A percentile compares a stretch with the other conserved stretches of the same genome.
Evolutionary conservation across 2,888 invertebrate species (phyloP).

Genomic region (Disparrhopalites patrizii): DNA sequence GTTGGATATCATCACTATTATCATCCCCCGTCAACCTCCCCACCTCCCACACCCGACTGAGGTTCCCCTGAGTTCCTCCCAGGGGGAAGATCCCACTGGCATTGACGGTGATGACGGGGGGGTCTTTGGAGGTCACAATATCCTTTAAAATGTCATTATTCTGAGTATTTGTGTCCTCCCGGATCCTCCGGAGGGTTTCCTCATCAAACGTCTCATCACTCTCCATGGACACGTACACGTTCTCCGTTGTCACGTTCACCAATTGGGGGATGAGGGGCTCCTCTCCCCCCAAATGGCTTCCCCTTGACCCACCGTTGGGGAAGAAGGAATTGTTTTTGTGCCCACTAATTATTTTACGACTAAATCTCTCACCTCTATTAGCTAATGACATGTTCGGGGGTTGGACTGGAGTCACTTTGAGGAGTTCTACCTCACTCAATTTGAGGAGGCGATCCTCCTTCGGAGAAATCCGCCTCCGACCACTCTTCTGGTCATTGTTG

Average conservation of each 20-base stretch:
- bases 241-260: conserved; percentile 26
- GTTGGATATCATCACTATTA: not conserved
- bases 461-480: too few relatives aligned
- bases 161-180: not conserved
- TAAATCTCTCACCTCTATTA: too few relatives aligned
- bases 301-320: too few relatives aligned
- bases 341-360: too few relatives aligned
- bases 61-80: too few relatives aligned
- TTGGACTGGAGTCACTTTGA: too few relatives aligned
- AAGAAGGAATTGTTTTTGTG: too few relatives aligned
- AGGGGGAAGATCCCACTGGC: conserved; percentile 21
- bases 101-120: conserved; percentile 21
- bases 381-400: too few relatives aligned
- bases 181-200: not conserved
- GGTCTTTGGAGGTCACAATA: not conserved
- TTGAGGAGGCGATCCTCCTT: too few relatives aligned
- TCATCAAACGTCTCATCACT: conserved; percentile 14
- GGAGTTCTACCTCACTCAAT: too few relatives aligned
- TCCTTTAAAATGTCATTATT: not conserved
- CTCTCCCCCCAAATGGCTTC: too few relatives aligned
- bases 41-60: not conserved
- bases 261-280: conserved; percentile 18
- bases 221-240: conserved; percentile 21
- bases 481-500: too few relatives aligned
- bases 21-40: not conserved